These are phyloP conservation scores for Taenioides sp. DNA, from an alignment of 2,797 vertebrate genomes.

Conservation along the genomic window DNA sequence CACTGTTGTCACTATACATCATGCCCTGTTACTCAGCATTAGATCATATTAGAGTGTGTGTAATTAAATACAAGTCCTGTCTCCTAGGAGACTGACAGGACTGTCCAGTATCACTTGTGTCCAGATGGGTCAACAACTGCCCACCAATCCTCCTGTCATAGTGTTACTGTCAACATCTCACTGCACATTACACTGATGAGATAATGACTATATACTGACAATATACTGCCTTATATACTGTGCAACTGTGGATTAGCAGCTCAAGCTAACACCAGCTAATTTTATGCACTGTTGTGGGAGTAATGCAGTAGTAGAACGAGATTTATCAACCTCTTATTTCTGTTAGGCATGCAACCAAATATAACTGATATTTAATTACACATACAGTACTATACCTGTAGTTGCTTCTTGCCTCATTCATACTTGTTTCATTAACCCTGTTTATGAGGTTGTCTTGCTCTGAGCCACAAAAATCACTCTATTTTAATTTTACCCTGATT, in stretches of 20 bases:
- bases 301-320: neutral
- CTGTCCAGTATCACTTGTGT: constrained; percentile 21
- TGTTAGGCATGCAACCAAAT: too few relatives aligned
- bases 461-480: too few relatives aligned
- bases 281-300: neutral
- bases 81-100: constrained; percentile 12
- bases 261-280: neutral
- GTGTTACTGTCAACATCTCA: constrained; percentile 6
- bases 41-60: constrained; percentile 14
- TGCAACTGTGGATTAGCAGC: neutral
- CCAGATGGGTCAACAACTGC: constrained; percentile 21
- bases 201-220: neutral
- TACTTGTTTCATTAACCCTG: too few relatives aligned
- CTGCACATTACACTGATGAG: constrained; percentile 6
- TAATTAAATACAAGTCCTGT: constrained; percentile 31
- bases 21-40: constrained; percentile 25
- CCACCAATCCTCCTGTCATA: constrained; percentile 3
- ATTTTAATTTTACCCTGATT: too few relatives aligned
- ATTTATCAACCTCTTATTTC: neutral
- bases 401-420: too few relatives aligned
- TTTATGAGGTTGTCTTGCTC: too few relatives aligned
- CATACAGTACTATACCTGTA: too few relatives aligned
- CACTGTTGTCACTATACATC: constrained; percentile 13
- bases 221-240: neutral
- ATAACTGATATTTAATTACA: too few relatives aligned